phyloP scores from a whole-genome alignment of 2,888 invertebrate species.

The Plebejus melissa region DNA sequence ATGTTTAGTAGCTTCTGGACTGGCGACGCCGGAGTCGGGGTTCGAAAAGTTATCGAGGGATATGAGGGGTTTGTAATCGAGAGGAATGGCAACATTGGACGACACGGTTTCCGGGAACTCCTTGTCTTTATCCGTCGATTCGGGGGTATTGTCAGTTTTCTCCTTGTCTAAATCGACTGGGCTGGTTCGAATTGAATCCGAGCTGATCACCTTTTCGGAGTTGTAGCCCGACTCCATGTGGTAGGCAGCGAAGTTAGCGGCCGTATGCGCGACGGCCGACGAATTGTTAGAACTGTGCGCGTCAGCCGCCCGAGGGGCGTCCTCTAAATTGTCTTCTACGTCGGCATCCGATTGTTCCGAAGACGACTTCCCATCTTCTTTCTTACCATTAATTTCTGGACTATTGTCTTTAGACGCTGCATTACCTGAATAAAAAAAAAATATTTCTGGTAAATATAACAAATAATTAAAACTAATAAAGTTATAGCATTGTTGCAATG shows the following conservation, averaged over 20 bases:
- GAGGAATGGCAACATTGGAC: constrained; percentile 54
- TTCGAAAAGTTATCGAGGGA: constrained; percentile 66
- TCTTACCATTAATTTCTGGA: constrained; percentile 54
- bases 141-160: constrained; percentile 78
- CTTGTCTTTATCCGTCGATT: constrained; percentile 77
- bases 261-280: constrained; percentile 58
- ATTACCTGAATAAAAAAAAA: constrained; percentile 53
- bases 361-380: constrained; percentile 74
- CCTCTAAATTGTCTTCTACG: constrained; percentile 87
- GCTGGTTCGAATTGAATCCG: constrained; percentile 69
- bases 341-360: constrained; percentile 89
- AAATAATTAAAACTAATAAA: not conserved
- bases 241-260: constrained; percentile 65
- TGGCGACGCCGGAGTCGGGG: constrained; percentile 76
- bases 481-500: not conserved
- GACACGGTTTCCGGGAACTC: constrained; percentile 67
- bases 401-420: constrained; percentile 57
- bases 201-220: constrained; percentile 72
- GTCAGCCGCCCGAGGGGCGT: constrained; percentile 58
- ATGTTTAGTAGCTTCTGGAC: constrained; percentile 78
- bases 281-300: constrained; percentile 52
- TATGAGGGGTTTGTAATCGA: constrained; percentile 66
- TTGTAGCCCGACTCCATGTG: constrained; percentile 84
- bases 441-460: constrained; percentile 14
- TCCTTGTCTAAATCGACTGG: constrained; percentile 73